Percentiles rank a stretch among this genome's conserved stretches.
Conservation (phyloP, 2,113 vertebrate genomes). For the Catharus fuscescens region DNA sequence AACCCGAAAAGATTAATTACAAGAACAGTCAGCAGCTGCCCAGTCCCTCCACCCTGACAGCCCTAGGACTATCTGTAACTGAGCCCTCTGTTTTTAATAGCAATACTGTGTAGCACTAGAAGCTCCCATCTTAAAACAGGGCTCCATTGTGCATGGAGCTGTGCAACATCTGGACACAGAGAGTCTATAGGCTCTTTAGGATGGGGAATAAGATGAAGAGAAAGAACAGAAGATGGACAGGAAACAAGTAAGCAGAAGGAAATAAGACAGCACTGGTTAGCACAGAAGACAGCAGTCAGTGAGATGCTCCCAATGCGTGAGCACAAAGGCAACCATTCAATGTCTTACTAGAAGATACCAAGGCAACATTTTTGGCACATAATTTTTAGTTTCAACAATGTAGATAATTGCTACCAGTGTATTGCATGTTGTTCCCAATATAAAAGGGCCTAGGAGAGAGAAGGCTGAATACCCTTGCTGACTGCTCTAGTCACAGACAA, state of each 20-base stretch:
- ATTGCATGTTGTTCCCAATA: background rate
- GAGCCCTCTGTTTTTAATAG: background rate
- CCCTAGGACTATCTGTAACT: background rate
- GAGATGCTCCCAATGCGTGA: background rate
- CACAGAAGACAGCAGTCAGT: background rate
- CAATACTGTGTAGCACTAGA: background rate
- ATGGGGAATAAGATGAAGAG: background rate
- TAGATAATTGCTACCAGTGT: background rate
- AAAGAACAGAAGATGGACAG: background rate
- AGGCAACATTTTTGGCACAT: background rate
- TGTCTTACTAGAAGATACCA: background rate
- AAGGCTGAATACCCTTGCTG: background rate
- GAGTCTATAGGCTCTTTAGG: background rate
- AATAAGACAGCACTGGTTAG: background rate
- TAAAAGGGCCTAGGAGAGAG: background rate
- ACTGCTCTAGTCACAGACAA: background rate
- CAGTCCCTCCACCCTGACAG: background rate
- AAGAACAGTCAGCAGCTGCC: background rate
- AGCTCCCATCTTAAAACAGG: background rate
- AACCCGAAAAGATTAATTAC: background rate
- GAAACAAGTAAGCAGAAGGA: background rate
- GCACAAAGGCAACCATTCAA: background rate
- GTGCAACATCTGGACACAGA: background rate
- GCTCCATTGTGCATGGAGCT: background rate
- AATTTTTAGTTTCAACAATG: background rate